Evolutionary conservation across 2,113 vertebrate species (phyloP).

Genomic region (Elgaria multicarinata): DNA sequence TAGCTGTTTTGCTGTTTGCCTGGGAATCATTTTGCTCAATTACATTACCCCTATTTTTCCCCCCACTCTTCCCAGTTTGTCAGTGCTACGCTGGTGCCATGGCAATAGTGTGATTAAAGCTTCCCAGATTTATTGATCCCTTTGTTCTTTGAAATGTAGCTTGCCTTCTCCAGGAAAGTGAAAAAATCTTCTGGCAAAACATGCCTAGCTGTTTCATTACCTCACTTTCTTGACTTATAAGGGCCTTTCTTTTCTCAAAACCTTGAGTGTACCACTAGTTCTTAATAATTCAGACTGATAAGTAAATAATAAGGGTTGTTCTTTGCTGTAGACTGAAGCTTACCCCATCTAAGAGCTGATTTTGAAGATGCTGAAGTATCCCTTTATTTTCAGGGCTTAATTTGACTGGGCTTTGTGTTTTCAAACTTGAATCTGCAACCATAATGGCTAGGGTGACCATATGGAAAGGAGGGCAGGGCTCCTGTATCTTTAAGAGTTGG

Average conservation of each 20-base stretch:
- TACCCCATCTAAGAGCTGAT: background rate
- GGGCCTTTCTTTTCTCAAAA: background rate
- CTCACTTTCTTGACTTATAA: background rate
- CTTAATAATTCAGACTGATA: background rate
- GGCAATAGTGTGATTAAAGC: background rate
- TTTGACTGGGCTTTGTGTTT: too few relatives aligned
- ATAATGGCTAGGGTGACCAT: too few relatives aligned
- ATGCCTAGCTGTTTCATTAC: background rate
- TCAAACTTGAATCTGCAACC: background rate
- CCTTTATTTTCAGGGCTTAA: background rate
- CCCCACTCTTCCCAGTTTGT: background rate
- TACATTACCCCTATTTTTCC: background rate
- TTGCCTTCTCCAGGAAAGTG: background rate
- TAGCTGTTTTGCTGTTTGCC: background rate
- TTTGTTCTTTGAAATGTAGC: constrained; percentile 5
- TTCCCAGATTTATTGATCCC: background rate
- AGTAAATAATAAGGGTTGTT: background rate
- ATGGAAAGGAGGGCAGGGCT: too few relatives aligned
- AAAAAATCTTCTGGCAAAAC: constrained; percentile 2
- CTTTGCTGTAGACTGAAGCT: background rate
- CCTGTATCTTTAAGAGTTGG: too few relatives aligned
- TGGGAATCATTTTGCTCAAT: background rate
- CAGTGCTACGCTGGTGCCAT: background rate
- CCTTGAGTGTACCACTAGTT: background rate
- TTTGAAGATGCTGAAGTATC: background rate